These are phyloP conservation scores for Tenebrosternarchus preto DNA, from an alignment of 2,113 vertebrate species.

Conservation along the genomic window DNA sequence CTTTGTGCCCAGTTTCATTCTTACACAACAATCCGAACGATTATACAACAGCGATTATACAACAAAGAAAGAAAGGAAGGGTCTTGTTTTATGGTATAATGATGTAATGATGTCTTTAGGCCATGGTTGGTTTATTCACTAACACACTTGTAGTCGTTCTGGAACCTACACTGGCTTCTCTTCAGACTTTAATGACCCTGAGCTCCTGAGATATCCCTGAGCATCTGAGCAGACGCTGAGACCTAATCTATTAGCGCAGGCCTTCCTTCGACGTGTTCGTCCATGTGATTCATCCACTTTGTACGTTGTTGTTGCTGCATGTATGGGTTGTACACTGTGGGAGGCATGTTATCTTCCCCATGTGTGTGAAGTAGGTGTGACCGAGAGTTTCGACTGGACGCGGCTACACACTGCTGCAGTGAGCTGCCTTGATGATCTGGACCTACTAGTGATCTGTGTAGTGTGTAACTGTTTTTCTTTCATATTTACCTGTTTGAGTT, in stretches of 20 bases:
- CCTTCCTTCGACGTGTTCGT: conserved; percentile 4
- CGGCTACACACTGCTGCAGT: background rate
- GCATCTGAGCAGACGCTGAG: background rate
- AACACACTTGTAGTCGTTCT: background rate
- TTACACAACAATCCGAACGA: background rate
- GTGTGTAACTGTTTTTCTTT: background rate
- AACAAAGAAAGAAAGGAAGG: background rate
- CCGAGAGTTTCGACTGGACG: background rate
- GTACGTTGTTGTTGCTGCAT: conserved; percentile 16
- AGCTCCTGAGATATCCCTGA: background rate
- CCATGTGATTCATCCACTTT: conserved; percentile 7
- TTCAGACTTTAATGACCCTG: background rate
- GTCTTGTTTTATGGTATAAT: background rate
- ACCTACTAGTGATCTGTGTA: background rate
- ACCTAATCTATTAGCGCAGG: background rate
- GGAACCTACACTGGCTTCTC: background rate
- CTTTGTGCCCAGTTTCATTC: background rate
- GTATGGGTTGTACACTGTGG: background rate
- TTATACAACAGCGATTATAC: background rate
- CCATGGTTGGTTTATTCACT: background rate
- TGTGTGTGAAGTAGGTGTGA: background rate
- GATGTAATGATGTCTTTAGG: background rate
- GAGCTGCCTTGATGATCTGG: background rate
- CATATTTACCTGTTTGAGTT: too few relatives aligned
- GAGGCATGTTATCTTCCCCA: background rate